Base-by-base conservation (phyloP, 1,140 invertebrate species). In the Doryteuthis pealeii region DNA sequence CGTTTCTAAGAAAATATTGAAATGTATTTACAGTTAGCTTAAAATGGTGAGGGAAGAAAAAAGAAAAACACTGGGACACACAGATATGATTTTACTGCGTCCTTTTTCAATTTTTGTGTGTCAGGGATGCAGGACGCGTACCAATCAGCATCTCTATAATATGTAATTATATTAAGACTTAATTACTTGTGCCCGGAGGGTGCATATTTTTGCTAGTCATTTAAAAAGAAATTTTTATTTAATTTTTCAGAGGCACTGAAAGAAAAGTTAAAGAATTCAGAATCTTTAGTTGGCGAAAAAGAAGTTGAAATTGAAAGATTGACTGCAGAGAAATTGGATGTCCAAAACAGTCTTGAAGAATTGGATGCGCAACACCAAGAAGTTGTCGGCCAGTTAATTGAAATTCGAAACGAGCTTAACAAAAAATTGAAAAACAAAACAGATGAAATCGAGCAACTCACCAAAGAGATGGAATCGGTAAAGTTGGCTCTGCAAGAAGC, bases 301-400 rank as follows among this genome's bases (percentile, higher is more conserved):
- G 54, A 62, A 14, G 54, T 6, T 14, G 22, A 62, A 5, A 62
- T 62, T n/a, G 54, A 62, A 62, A 62, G 26, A 62, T 62, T 62
- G 26, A 68, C 8, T 22, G 30, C 15, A 12, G 84, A 87, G 70
- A 85, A 82, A 73, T 73, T 78, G 40, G 81, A 79, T n/a, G 80
- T 89, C 71, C 80, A 85, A 74, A 77, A 74, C 8, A 92, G 90
- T 76, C 87, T 94, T 35, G 92, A 93, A 75, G 92, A 93, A 82
- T 86, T 94, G 77, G 93, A 94, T 82, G 88, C 83, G 62, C 92
- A 94, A 83, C 92, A 94, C 82, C 90, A 92, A 76, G 84, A 90
- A 76, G 92, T 92, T 0, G 91, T 93, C 75, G 78, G 77, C 22
- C 83, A 85, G 49, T 62, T 87, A 5, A 82, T 87, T 31, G 71